Base-by-base conservation (phyloP, 2,113 vertebrate genomes). In the Pedetes capensis region DNA sequence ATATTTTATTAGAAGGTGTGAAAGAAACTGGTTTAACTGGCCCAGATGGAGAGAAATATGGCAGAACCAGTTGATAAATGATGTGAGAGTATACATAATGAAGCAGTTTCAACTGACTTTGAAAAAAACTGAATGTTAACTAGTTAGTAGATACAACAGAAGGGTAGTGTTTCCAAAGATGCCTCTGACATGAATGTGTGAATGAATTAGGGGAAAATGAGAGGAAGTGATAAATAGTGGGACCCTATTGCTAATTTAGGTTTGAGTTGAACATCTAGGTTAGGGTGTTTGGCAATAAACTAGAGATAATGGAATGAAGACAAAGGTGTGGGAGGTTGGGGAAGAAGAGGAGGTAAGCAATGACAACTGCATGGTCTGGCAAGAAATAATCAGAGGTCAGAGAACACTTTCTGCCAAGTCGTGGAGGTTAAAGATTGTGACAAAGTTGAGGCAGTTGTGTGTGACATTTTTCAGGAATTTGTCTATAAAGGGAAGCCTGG, bases 61-160 rank as follows among this genome's bases (percentile, higher is more conserved):
- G 8, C 63, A 27, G 57, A 42, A 44, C 5, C 42, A 72, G 25
- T 47, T 93, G 53, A 71, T 87, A 66, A 79, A 64, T 42, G 57
- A 13, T 14, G 51, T 72, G 81, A 42, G 42, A 55, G 63, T 25
- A n/a, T 55, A n/a, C 78, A 51, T 72, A 51, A 64, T 20, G 61
- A 63, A 47, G 8, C 63, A 72, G 53, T 86, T 79, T n/a, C n/a
- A n/a, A n/a, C 44, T 12, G 14, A 78, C 64, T 72, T 78, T 72
- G 69, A 66, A 68, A 90, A 94, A 51, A 81, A 18, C 66, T 85
- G 32, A 57, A 69, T 92, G 37, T 90, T 72, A 93, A 53, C n/a
- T 66, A 22, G 23, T 66, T 59, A 49, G 63, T 22, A 44, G 37
- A 53, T 3, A 27, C 34, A 61, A 16, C n/a, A 29, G 23, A 82